Evolutionary conservation across 53 echinoderm and acorn worm species (phyloP).

Genomic region (Apostichopus leukothele): DNA sequence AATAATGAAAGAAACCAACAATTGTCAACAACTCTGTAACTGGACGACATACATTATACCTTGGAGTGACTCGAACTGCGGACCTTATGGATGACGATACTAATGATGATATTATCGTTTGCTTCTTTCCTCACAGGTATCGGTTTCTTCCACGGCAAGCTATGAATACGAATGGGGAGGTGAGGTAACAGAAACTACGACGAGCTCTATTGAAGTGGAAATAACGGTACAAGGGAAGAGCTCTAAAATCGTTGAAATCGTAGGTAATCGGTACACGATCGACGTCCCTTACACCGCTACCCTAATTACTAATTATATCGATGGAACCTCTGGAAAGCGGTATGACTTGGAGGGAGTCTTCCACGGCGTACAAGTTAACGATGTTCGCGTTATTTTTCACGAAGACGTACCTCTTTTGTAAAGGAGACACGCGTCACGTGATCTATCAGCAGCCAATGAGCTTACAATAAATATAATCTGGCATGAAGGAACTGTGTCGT

Average conservation of each 20-base stretch:
- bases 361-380: neutral
- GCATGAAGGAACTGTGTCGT: too few species aligned
- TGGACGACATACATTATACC: too few species aligned
- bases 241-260: neutral
- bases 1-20: too few species aligned
- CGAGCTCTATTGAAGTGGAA: neutral
- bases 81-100: too few species aligned
- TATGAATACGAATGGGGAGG: neutral
- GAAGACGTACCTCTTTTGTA: neutral
- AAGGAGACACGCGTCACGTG: too few species aligned
- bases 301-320: neutral
- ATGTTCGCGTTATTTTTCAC: neutral
- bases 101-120: too few species aligned
- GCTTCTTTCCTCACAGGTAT: neutral
- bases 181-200: neutral
- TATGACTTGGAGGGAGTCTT: neutral
- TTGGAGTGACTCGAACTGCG: too few species aligned
- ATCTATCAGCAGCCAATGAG: too few species aligned
- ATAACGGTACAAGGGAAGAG: neutral
- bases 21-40: too few species aligned
- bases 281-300: neutral
- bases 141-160: neutral
- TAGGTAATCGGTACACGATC: neutral
- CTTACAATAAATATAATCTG: too few species aligned
- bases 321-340: neutral